Percentiles rank a stretch among this genome's conserved stretches.
These are phyloP conservation scores for Mus caroli DNA, from an alignment of 2,797 vertebrate species.

Conservation along the genomic window DNA sequence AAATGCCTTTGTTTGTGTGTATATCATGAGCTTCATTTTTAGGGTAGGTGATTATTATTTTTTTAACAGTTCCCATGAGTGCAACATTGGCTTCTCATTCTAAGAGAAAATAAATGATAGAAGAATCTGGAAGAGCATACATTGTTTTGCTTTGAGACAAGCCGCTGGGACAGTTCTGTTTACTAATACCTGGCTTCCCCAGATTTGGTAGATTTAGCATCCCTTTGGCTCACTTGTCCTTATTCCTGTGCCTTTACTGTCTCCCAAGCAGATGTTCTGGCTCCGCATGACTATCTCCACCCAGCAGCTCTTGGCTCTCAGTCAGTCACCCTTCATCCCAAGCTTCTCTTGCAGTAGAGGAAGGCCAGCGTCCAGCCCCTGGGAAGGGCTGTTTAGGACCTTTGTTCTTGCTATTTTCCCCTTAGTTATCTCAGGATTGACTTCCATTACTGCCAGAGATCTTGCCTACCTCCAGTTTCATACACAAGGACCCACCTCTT, in stretches of 20 bases:
- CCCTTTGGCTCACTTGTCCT: slow-evolving; percentile 12
- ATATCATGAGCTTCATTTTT: slow-evolving; percentile 1
- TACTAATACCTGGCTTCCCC: slow-evolving; percentile 57
- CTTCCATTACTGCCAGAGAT: neutral
- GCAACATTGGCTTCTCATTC: neutral
- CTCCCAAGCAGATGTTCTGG: slow-evolving; percentile 66
- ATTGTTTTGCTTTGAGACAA: slow-evolving; percentile 18
- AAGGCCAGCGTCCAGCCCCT: slow-evolving; percentile 53
- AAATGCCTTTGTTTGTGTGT: neutral
- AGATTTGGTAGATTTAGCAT: neutral
- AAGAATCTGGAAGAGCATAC: neutral
- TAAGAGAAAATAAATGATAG: slow-evolving; percentile 50
- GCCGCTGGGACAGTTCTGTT: slow-evolving; percentile 39
- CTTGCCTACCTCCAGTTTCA: neutral
- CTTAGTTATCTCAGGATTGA: neutral
- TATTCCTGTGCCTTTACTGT: neutral
- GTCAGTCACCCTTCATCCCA: neutral
- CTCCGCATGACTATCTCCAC: neutral
- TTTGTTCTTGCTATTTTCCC: slow-evolving; percentile 57
- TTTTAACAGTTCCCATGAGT: neutral
- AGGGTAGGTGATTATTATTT: neutral
- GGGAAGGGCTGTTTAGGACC: slow-evolving; percentile 11
- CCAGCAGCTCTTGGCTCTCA: slow-evolving; percentile 28
- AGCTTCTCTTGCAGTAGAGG: slow-evolving; percentile 31
- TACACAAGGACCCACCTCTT: neutral